phyloP scores from a whole-genome alignment of 2,113 vertebrate genomes.

The Pantherophis guttatus region DNA sequence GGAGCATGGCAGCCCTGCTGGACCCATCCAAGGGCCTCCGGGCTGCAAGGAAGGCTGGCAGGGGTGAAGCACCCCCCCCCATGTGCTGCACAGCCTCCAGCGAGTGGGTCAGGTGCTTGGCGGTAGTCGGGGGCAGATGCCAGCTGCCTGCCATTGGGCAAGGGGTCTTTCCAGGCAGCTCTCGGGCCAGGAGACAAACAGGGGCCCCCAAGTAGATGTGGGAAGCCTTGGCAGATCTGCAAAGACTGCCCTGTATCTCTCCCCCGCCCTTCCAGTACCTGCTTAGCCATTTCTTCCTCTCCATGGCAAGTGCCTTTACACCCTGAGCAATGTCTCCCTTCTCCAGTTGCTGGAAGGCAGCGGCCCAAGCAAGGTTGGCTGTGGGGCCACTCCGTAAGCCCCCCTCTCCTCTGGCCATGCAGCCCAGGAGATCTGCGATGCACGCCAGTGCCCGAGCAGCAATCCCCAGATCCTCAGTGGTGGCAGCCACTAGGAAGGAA shows the following conservation, averaged over 20 bases:
- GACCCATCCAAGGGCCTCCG: not conserved
- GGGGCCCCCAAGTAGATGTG: not conserved
- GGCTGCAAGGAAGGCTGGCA: not conserved
- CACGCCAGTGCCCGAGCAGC: slow-evolving; percentile 85
- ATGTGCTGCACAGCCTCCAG: not conserved
- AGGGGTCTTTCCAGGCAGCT: not conserved
- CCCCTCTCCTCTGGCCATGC: slow-evolving; percentile 81
- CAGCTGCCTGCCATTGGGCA: not conserved
- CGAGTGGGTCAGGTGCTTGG: not conserved
- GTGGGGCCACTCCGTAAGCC: slow-evolving; percentile 91
- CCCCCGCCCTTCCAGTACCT: slow-evolving; percentile 67
- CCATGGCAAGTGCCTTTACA: slow-evolving; percentile 73
- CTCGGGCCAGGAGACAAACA: not conserved
- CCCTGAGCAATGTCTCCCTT: slow-evolving; percentile 64
- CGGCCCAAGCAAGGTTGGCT: slow-evolving; percentile 84
- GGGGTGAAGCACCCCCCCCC: not conserved
- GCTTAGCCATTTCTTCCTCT: slow-evolving; percentile 83
- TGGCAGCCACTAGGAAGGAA: slow-evolving; percentile 76
- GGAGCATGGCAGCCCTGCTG: not conserved
- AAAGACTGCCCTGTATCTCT: not conserved
- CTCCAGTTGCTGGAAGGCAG: slow-evolving; percentile 78
- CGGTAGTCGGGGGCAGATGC: not conserved
- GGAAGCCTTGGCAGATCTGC: not conserved
- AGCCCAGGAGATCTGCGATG: slow-evolving; percentile 87
- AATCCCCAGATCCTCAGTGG: slow-evolving; percentile 67